Evolutionary conservation across 2,113 vertebrate genomes (phyloP), one percentile per base, ranked within the genome.

Genomic region (Cavia porcellus): DNA sequence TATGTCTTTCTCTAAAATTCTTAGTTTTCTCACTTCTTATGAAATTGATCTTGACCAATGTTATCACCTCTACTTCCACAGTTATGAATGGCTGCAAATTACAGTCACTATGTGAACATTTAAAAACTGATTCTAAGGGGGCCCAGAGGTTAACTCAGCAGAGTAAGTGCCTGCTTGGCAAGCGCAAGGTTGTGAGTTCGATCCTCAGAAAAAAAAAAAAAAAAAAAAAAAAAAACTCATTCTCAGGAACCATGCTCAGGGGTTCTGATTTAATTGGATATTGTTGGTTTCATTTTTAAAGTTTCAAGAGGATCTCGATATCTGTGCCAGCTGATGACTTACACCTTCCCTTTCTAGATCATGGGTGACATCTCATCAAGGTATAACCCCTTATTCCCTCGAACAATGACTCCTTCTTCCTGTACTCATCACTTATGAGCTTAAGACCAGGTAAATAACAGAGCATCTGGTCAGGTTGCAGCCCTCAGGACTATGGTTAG

Each of bases 391-490:
- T 55, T 35, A 66, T 38, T 61, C 38, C 32, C 4, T 9, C 7
- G 13, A 59, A n/a, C 5, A 47, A 45, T 32, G 45, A 32, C 28
- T 20, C 77, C 14, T 52, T 52, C 28, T 52, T 3, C 6, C 47
- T 10, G 4, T 28, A 52, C 15, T 22, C 45, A 22, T 61, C 59
- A 30, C 35, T 32, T 30, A 10, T 55, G 47, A 10, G 19, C 2
- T 35, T 2, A 28, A 22, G 52, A 3, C 45, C 2, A 35, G 17
- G 22, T 3, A 2, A n/a, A n/a, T n/a, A n/a, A n/a, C n/a, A 15
- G 8, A 80, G 19, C 32, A 70, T 19, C n/a, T 2, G 14, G 79
- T 77, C 28, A 32, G 24, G 25, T 25, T 8, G 3, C 17, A 61
- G 19, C 35, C 3, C 32, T 86, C 59, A 35, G 25, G 38, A 32